Evolutionary conservation across 1,140 invertebrate genomes (phyloP), one percentile per base, ranked within the genome.

Genomic region (Limonius californicus): DNA sequence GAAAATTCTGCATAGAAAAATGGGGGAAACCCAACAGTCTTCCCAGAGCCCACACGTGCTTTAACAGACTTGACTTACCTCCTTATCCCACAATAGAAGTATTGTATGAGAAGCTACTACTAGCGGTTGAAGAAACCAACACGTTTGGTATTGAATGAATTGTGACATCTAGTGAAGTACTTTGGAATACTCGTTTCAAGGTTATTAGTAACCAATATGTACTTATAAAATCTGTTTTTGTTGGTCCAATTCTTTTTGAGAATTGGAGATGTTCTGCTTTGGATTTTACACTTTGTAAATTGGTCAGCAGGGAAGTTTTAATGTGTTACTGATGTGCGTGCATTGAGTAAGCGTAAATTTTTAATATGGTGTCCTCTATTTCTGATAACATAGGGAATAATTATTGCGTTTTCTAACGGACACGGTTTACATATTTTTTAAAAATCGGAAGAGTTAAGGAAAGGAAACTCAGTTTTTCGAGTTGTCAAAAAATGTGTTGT

Each of bases 1-100:
- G 95, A 11, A 94, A 95, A 69, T 99, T 98, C 80, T 98, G 95
- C 76, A 96, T 99, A 70, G 97, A 99, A 79, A 97, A 97, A 76
- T 98, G 95, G 95, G 96, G 96, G 54, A 92, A 93, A 72, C 88
- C 92, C 18, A 92, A 94, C 70, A 95, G 94, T 74, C 82, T 98
- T 66, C 96, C 95, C 1, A 87, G 95, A 67, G 94, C 95, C 4
- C 96, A 99, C 76, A 98, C 96, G 0, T 98, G 96, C 79, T 98
- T 98, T 81, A 99, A 99, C 81, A 86, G 96, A 4, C 81, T 99
- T 68, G 96, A 98, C 80, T 82, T 98, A 62, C 97, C 96, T 47
- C 91, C 95, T 0, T 98, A 98, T 82, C 91, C 93, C 53, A 94
- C 93, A 0, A 91, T 88, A 50, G 93, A 97, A 73, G 88, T 95